A percentile compares a stretch with the other conserved stretches of the same genome.
phyloP scores from a whole-genome alignment of 2,888 invertebrate species.

The Acleris literana region DNA sequence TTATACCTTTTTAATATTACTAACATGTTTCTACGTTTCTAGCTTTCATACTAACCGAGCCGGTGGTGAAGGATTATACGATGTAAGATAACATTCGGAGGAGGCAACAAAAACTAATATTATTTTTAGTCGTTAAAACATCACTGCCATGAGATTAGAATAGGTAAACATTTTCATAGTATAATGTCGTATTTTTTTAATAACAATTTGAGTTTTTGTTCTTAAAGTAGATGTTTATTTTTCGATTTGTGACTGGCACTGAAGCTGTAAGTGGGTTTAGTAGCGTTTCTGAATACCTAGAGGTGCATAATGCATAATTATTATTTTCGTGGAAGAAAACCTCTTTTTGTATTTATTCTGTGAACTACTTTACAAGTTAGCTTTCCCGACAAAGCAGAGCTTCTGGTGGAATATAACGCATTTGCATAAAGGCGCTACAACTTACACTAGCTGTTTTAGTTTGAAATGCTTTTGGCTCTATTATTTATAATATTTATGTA shows the following conservation, averaged over 20 bases:
- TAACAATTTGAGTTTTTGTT: not conserved
- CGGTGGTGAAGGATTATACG: conserved; percentile 70
- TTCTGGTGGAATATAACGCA: conserved; percentile 52
- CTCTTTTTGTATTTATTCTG: not conserved
- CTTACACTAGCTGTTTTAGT: conserved; percentile 31
- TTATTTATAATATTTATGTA: not conserved
- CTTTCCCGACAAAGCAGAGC: conserved; percentile 51
- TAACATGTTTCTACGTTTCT: conserved; percentile 67
- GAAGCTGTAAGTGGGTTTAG: too few species aligned
- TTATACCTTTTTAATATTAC: conserved; percentile 37
- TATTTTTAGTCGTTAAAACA: conserved; percentile 52
- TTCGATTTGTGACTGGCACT: too few species aligned
- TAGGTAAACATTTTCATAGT: conserved; percentile 64
- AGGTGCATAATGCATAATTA: too few species aligned
- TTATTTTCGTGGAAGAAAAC: not conserved
- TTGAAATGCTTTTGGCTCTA: conserved; percentile 16
- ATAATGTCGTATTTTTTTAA: conserved; percentile 8
- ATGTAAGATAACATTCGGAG: conserved; percentile 79
- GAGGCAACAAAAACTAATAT: conserved; percentile 49
- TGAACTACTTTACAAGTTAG: conserved; percentile 13
- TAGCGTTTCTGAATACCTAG: too few species aligned
- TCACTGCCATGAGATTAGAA: conserved; percentile 56
- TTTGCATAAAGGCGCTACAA: conserved; percentile 63
- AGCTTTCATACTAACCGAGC: conserved; percentile 79
- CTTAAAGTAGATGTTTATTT: too few species aligned